Evolutionary conservation across 2,888 invertebrate genomes (phyloP).

Genomic region (Caenorhabditis doughertyi): DNA sequence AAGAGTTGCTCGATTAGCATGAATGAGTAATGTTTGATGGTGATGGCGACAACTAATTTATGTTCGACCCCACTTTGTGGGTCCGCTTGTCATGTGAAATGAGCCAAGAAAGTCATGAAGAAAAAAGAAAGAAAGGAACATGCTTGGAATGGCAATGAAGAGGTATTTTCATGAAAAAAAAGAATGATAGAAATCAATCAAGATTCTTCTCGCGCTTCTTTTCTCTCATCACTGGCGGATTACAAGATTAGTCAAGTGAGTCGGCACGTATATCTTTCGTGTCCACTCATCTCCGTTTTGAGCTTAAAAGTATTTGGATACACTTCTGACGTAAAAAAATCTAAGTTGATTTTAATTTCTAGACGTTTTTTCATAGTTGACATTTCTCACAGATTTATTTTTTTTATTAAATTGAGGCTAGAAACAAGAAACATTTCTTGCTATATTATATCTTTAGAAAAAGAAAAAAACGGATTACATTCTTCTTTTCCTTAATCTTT

Average conservation of each 20-base stretch:
- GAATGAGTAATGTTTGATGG: constrained; percentile 48
- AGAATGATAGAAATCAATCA: constrained; percentile 51
- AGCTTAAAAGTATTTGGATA: constrained; percentile 1
- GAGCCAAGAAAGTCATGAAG: not conserved
- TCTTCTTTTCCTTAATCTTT: not conserved
- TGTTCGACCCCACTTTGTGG: constrained; percentile 33
- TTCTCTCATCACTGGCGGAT: constrained; percentile 35
- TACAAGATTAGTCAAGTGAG: constrained; percentile 57
- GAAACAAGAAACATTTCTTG: constrained; percentile 2
- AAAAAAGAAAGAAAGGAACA: constrained; percentile 13
- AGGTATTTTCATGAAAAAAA: constrained; percentile 37
- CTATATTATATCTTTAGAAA: not conserved
- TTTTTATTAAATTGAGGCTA: no score
- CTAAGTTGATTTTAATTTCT: not conserved
- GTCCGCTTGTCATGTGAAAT: constrained; percentile 23
- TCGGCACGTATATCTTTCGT: constrained; percentile 29
- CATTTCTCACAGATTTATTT: no score
- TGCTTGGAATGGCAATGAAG: constrained; percentile 7
- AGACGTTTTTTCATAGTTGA: not conserved
- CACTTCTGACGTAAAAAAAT: constrained; percentile 15
- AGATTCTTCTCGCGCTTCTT: constrained; percentile 30
- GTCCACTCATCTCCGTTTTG: constrained; percentile 11
- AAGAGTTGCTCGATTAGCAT: constrained; percentile 57
- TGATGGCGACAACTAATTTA: constrained; percentile 34
- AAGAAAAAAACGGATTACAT: constrained; percentile 22